Evolutionary conservation across 2,113 vertebrate genomes (phyloP), one percentile per base, ranked within the genome.

Genomic region (Sphaerodactylus townsendi): DNA sequence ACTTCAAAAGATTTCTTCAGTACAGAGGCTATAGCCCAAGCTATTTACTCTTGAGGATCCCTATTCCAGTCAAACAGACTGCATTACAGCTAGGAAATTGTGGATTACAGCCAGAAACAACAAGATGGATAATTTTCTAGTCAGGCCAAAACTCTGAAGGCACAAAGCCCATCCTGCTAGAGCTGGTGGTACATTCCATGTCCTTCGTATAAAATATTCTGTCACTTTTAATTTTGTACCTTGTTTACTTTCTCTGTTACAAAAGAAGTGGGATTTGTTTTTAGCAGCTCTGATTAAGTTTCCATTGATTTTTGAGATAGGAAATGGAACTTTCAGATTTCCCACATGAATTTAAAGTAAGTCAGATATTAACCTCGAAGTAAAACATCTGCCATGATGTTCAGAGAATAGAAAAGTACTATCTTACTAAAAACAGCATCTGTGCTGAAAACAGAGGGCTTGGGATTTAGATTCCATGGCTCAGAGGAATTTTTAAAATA

Each of bases 211-310:
- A 94, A 94, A 94, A 90, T 93, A 94, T 92, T 89, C 94, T 95
- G 95, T 95, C 95, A 95, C 90, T 94, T 96, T 94, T 94, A 95
- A 96, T 95, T 96, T 94, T 90, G 92, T 81, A 88, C 86, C 93
- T 96, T 95, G 91, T 96, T 96, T 95, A 93, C 92, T 93, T 93
- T 95, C 91, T 90, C 86, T 88, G 84, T 94, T 94, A 92, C 84
- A 92, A 82, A 96, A 95, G 94, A 94, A 92, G 85, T 89, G 88
- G 90, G 88, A 93, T 92, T 95, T 95, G 94, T 94, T 95, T 95
- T 94, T 93, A 94, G 92, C 93, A 93, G 93, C 92, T 94, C 90
- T 93, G 94, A 96, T 96, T 96, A 96, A 95, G 93, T 91, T 96
- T 96, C 94, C 94, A 95, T 94, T 95, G 95, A 96, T 95, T 95